Base-by-base conservation (phyloP, 2,888 invertebrate genomes). In the Pilophorus perplexus region DNA sequence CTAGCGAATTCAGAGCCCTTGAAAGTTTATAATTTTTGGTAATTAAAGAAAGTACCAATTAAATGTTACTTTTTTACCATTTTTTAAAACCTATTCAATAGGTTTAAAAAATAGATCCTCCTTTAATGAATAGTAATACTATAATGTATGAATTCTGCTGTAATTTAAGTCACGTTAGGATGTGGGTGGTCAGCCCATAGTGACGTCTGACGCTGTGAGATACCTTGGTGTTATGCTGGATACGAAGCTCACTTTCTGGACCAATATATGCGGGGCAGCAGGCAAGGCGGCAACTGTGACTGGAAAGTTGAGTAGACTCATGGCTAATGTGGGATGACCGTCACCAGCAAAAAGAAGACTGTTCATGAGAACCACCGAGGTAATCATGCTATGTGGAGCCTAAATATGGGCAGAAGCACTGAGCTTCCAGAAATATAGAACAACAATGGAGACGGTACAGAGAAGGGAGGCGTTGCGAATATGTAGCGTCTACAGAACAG, bases 191-290 rank as follows among this genome's bases (percentile, higher is more conserved):
- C 54, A 28, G 28, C 1, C 6, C n/a, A 54, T 54, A n/a, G 28
- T 25, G 1, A 37, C 28, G 6, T 2, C 54, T 14, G 14, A 1
- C 1, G 10, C 54, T 4, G 8, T 54, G 14, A 12, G 37, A 3
- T 28, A 54, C 54, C 33, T 54, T 3, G 33, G 54, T 12, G 33
- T 28, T 2, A 28, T 54, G 54, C 2, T 54, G 18, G 54, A 54
- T 8, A n/a, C n/a, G n/a, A n/a, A n/a, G n/a, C n/a, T n/a, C n/a
- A n/a, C n/a, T n/a, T n/a, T n/a, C n/a, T n/a, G n/a, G n/a, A n/a
- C n/a, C n/a, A 23, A 25, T 14, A 52, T 52, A 1, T 3, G 52
- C 52, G 4, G 33, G 12, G 25, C 52, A 1, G 2, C 52, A 18
- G 52, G 27, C 27, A 52, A 27, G 27, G 27, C 52, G 1, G 52